A percentile compares a stretch with the other conserved stretches of the same genome.
Evolutionary conservation across 1,140 invertebrate genomes (phyloP).

Genomic region (Drosophila seguyi): DNA sequence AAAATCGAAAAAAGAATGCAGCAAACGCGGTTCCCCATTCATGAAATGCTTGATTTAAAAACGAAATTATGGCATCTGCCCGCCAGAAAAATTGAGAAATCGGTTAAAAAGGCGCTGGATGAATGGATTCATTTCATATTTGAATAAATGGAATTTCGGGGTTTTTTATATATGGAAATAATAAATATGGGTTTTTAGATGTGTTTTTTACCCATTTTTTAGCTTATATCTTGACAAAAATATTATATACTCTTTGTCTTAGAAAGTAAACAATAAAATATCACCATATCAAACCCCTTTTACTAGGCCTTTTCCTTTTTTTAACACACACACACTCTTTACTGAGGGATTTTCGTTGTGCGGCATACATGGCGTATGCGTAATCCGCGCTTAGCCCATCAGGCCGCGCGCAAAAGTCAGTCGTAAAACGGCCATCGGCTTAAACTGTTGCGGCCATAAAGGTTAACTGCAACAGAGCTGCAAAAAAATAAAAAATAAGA

Average conservation of each 20-base stretch:
- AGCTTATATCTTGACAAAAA: neutral
- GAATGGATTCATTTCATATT: slow-evolving; percentile 12
- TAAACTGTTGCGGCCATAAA: slow-evolving; percentile 82
- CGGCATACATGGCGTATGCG: slow-evolving; percentile 64
- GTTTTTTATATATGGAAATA: neutral
- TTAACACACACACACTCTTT: neutral
- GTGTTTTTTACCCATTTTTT: neutral
- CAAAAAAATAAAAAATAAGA: neutral
- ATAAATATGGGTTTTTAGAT: neutral
- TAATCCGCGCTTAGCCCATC: slow-evolving; percentile 79
- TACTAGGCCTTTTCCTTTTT: neutral
- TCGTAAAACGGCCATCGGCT: slow-evolving; percentile 80
- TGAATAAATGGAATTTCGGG: neutral
- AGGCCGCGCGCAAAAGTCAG: slow-evolving; percentile 64
- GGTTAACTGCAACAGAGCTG: slow-evolving; percentile 63
- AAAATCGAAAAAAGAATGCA: slow-evolving; percentile 8
- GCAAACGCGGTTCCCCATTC: slow-evolving; percentile 18
- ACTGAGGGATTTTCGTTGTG: neutral
- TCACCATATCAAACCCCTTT: neutral
- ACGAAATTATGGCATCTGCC: slow-evolving; percentile 43
- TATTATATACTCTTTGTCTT: neutral
- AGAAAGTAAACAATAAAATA: neutral
- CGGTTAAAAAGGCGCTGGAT: neutral
- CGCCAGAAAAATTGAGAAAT: slow-evolving; percentile 11
- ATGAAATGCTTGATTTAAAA: slow-evolving; percentile 52